A percentile compares a stretch with the other conserved stretches of the same genome.
phyloP scores from a whole-genome alignment of 30 jellyfish, hydroid and myxozoan species.

The Aurelia aurita region DNA sequence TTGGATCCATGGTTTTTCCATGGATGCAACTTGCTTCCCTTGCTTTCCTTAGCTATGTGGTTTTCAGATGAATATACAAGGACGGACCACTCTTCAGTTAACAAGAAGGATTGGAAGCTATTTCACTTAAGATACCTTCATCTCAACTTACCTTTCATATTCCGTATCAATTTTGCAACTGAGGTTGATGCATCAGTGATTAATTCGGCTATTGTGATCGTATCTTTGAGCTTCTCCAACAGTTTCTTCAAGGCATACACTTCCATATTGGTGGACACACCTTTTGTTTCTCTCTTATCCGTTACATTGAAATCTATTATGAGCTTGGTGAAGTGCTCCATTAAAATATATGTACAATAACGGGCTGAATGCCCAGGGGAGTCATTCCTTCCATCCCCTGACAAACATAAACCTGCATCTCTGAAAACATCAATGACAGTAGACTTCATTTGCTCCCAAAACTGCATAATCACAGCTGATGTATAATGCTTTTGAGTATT shows the following conservation, averaged over 20 bases:
- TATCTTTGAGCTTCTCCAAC: not conserved
- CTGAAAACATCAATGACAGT: not conserved
- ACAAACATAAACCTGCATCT: not conserved
- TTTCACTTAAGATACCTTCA: too few relatives aligned
- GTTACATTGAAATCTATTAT: constrained; percentile 17
- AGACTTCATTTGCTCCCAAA: constrained; percentile 11
- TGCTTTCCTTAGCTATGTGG: too few relatives aligned
- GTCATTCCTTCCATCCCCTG: constrained; percentile 44
- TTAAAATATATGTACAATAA: constrained; percentile 23
- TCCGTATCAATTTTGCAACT: constrained; percentile 9
- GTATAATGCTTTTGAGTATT: constrained; percentile 16
- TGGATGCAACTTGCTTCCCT: too few relatives aligned
- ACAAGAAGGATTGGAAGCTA: too few relatives aligned
- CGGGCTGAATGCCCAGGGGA: constrained; percentile 46
- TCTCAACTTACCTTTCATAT: constrained; percentile 33
- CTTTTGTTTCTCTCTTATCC: constrained; percentile 31
- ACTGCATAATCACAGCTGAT: constrained; percentile 19
- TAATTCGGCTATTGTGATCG: constrained; percentile 2
- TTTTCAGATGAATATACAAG: too few relatives aligned
- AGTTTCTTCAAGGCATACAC: constrained; percentile 16
- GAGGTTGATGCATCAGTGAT: constrained; percentile 39
- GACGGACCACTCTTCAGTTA: too few relatives aligned
- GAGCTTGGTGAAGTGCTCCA: constrained; percentile 38
- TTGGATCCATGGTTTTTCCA: too few relatives aligned
- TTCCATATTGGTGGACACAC: constrained; percentile 7